Evolutionary conservation across 2,797 vertebrate species (phyloP), one percentile per base, ranked within the genome.

Genomic region (Glyptemys insculpta): DNA sequence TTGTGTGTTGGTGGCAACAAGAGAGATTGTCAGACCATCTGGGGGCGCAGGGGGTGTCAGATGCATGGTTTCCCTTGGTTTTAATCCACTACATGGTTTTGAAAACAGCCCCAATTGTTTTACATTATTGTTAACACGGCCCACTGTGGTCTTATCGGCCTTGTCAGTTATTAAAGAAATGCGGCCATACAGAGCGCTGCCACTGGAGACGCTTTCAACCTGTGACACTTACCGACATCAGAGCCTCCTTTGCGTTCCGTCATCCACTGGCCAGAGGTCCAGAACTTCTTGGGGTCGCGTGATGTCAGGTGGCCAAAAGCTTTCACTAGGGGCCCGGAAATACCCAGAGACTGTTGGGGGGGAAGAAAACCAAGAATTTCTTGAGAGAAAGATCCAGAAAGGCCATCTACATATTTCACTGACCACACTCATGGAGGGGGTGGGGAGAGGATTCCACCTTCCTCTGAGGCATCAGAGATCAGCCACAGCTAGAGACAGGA

Each of bases 191-290:
- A 18, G 62, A 56, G 9, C 14, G 21, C 80, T 91, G 76, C 49
- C 81, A 68, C 85, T 65, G 90, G 65, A n/a, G 56, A 6, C 37
- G 31, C 49, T 76, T 52, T 83, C 90, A 52, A 2, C 79, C 49
- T 56, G 14, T 44, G 34, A 44, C 47, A 96, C 98, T 2, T 90
- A 99, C 99, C 99, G 6, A 99, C 99, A 68, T 99, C 99, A 8
- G 99, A 99, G 94, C 99, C 99, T 56, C 99, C 99, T 88, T 96
- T 98, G 92, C 98, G 97, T 94, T 99, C 99, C 0, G 99, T 99
- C 99, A 99, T 99, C 99, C 99, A 99, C 97, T 99, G 99, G 85
- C 99, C 99, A 54, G 99, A 99, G 1, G 99, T 99, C 99, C 99
- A 99, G 97, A 99, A 99, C 56, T 79, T 96, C 56, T 96, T 79